Percentiles rank a stretch among this genome's conserved stretches.
Evolutionary conservation across 2,113 vertebrate species (phyloP).

Genomic region (Eidolon helvum): DNA sequence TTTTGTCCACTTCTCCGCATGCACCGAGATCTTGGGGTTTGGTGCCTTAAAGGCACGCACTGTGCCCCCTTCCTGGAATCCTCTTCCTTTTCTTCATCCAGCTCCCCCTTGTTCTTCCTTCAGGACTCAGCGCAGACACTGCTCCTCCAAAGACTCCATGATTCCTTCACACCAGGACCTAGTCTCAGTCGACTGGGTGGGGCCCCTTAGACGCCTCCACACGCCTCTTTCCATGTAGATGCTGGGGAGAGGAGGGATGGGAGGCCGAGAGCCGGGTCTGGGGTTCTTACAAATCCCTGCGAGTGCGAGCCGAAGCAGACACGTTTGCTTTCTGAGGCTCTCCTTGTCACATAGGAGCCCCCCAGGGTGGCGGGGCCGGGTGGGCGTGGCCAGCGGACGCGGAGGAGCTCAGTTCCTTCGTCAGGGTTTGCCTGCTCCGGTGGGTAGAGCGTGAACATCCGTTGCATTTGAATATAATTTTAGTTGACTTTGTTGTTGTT

Average conservation of each 20-base stretch:
- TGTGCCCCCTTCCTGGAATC: neutral
- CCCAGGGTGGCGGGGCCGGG: neutral
- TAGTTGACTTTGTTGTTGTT: neutral
- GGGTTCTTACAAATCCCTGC: neutral
- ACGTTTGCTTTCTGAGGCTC: neutral
- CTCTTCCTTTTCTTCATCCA: neutral
- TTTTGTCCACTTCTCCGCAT: neutral
- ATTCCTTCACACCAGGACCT: neutral
- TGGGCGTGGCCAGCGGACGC: neutral
- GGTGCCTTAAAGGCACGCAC: neutral
- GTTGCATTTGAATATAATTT: neutral
- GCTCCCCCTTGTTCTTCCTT: neutral
- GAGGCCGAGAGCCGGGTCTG: neutral
- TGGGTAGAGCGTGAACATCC: neutral
- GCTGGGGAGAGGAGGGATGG: neutral
- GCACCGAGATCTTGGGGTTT: neutral
- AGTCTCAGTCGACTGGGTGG: neutral
- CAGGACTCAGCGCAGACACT: neutral
- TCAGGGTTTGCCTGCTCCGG: neutral
- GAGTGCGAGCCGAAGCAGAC: neutral
- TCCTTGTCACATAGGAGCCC: neutral
- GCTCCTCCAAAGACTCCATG: neutral
- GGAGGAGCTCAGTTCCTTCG: neutral
- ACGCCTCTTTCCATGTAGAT: neutral
- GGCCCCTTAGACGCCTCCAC: rapidly evolving